A percentile compares a stretch with the other conserved stretches of the same genome.
Conservation (phyloP, 2,113 vertebrate genomes). For the Bambusicola thoracicus region DNA sequence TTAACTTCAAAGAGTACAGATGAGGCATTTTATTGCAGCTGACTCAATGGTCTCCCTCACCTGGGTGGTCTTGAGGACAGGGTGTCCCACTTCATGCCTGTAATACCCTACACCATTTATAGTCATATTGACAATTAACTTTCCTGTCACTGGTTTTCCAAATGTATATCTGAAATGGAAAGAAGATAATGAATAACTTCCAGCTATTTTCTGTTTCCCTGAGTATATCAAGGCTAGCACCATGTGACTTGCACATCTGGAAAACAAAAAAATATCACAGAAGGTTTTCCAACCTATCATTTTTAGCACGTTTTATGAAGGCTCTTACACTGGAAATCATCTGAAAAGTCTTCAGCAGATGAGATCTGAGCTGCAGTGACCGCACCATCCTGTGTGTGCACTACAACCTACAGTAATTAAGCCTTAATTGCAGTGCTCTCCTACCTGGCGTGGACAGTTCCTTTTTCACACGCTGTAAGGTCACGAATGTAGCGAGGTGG, state of each 20-base stretch:
- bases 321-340: not conserved
- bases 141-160: slow-evolving; percentile 90
- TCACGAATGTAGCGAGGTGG: slow-evolving; percentile 87
- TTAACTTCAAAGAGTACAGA: not conserved
- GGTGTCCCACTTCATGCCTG: slow-evolving; percentile 89
- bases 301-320: not conserved
- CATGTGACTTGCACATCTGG: not conserved
- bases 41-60: slow-evolving; percentile 71
- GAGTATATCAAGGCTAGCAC: not conserved
- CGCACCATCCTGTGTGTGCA: not conserved
- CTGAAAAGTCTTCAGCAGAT: not conserved
- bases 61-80: slow-evolving; percentile 88
- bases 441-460: slow-evolving; percentile 88
- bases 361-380: not conserved
- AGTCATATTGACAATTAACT: slow-evolving; percentile 90
- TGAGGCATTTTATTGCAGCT: not conserved
- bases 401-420: not conserved
- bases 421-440: not conserved
- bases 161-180: slow-evolving; percentile 86
- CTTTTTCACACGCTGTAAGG: slow-evolving; percentile 85
- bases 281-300: not conserved
- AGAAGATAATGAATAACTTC: not conserved
- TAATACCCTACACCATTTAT: slow-evolving; percentile 94
- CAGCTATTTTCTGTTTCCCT: not conserved
- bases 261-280: not conserved